phyloP scores from a whole-genome alignment of 1,140 invertebrate species.

The Nasonia longicornis region DNA sequence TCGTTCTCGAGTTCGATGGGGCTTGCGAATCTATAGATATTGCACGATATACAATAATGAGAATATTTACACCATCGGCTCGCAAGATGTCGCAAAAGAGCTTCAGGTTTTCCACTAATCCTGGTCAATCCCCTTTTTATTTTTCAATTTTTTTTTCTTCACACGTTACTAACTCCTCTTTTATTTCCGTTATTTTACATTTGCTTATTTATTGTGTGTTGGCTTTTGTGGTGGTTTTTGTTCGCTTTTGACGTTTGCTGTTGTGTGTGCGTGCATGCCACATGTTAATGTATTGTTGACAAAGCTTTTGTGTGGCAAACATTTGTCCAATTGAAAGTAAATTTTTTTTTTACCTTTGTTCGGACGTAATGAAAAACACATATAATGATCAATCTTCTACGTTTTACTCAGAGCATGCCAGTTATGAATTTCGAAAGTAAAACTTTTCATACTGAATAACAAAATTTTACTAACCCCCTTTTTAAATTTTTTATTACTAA shows the following conservation, averaged over 20 bases:
- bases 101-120: constrained; percentile 57
- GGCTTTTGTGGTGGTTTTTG: constrained; percentile 34
- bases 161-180: constrained; percentile 42
- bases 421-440: constrained; percentile 1
- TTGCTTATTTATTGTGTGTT: constrained; percentile 45
- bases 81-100: constrained; percentile 35
- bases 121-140: constrained; percentile 35
- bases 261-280: constrained; percentile 60
- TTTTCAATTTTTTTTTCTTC: constrained; percentile 38
- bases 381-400: neutral
- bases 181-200: constrained; percentile 43
- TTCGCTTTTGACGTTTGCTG: constrained; percentile 57
- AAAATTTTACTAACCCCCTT: constrained; percentile 3
- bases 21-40: constrained; percentile 32
- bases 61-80: constrained; percentile 22
- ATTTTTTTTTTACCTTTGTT: neutral
- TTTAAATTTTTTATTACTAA: constrained; percentile 5
- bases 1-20: constrained; percentile 42
- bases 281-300: constrained; percentile 32
- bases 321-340: constrained; percentile 16
- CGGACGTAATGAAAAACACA: neutral
- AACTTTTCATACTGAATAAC: neutral
- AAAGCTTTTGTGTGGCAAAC: neutral
- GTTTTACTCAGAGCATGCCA: constrained; percentile 4
- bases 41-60: constrained; percentile 43